phyloP scores from a whole-genome alignment of 2,797 vertebrate genomes.

The Pantherophis alleghaniensis region DNA sequence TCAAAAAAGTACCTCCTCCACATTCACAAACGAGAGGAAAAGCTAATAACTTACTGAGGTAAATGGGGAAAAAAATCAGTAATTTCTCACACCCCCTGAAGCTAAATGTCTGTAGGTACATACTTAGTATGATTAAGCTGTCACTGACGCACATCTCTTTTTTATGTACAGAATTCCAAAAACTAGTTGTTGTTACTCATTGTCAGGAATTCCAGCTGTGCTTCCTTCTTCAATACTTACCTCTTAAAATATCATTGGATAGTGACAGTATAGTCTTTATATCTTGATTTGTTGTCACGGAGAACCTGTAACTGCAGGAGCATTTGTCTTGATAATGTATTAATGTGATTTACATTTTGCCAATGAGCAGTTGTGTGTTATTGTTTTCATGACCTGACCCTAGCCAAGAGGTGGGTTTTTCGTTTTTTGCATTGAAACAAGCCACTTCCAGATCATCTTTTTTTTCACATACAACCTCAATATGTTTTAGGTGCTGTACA shows the following conservation, averaged over 20 bases:
- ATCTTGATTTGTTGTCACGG: background rate
- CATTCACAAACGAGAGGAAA: background rate
- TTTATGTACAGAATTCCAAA: background rate
- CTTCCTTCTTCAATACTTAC: background rate
- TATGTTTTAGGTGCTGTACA: background rate
- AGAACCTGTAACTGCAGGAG: background rate
- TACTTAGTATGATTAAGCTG: background rate
- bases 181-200: background rate
- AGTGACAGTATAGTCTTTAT: background rate
- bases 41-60: background rate
- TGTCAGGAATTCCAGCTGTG: slow-evolving; percentile 4
- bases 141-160: background rate
- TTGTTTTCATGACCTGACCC: background rate
- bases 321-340: background rate
- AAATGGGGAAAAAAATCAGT: background rate
- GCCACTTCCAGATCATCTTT: slow-evolving; percentile 16
- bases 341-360: background rate
- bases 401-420: background rate
- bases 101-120: background rate
- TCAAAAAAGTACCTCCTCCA: background rate
- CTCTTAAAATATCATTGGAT: background rate
- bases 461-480: slow-evolving; percentile 34
- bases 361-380: background rate
- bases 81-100: background rate
- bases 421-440: slow-evolving; percentile 12